These are phyloP conservation scores for Hydra vulgaris DNA, from an alignment of 30 jellyfish, hydroid and myxozoan genomes.

Conservation along the genomic window DNA sequence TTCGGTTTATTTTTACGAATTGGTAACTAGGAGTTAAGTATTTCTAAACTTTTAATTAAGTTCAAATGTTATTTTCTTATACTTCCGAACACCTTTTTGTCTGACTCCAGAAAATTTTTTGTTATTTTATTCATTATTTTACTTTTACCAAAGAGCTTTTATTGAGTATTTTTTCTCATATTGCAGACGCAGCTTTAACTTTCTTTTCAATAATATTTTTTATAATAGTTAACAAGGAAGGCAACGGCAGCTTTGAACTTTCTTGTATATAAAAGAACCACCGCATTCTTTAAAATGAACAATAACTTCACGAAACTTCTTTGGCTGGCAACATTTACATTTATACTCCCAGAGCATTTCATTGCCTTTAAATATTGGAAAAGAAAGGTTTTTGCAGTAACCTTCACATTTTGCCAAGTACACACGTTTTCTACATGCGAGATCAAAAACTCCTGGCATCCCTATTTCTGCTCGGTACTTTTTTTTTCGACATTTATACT, in stretches of 20 bases:
- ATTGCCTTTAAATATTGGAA: constrained; percentile 18
- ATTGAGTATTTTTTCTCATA: no score
- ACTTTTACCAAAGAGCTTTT: no score
- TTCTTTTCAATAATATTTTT: no score
- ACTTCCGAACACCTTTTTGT: no score
- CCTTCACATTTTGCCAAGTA: constrained; percentile 67
- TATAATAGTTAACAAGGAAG: constrained; percentile 60
- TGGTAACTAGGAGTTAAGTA: no score
- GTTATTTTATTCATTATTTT: no score
- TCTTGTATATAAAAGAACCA: constrained; percentile 35
- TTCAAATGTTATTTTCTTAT: no score
- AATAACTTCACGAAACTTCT: constrained; percentile 2
- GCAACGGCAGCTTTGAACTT: constrained; percentile 51
- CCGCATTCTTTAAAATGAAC: constrained; percentile 49
- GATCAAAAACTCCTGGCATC: constrained; percentile 51
- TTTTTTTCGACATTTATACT: constrained; percentile 47
- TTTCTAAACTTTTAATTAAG: no score
- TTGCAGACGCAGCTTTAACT: no score
- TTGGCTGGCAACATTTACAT: constrained; percentile 72
- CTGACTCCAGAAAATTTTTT: no score
- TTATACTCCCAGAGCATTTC: constrained; percentile 32
- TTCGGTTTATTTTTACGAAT: no score
- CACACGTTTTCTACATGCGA: constrained; percentile 40
- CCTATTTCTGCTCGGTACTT: constrained; percentile 35
- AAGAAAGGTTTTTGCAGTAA: constrained; percentile 36